Evolutionary conservation across 37 sponge, comb jelly and placozoan species (phyloP), one percentile per base, ranked within the genome.

Genomic region (Ephydatia muelleri): DNA sequence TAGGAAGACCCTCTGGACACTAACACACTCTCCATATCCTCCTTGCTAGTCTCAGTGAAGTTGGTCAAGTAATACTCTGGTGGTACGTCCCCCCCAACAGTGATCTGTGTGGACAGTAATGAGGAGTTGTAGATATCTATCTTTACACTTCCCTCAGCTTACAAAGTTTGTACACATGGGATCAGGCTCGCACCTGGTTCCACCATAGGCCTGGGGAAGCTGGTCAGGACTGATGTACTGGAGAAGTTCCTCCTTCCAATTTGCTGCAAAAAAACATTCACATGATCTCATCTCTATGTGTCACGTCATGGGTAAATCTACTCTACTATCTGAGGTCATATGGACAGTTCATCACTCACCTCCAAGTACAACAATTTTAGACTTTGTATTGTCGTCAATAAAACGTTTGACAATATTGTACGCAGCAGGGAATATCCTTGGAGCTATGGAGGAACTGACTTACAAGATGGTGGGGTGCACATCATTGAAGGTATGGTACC

Each of bases 161-260:
- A 91, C 83, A 79, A 84, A 80, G 36, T 83, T 65, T 19, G 83
- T 72, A 75, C 92, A 92, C 67, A 73, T 12, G 3, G 89, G 82
- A 78, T 93, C 93, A 38, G 93, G 91, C 70, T 93, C 93, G 13
- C 83, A 67, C 72, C 89, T 82, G 64, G 74, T 92, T 6, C 93
- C 93, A 43, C 93, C 93, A 49, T 92, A 92, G 2, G 66, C 67
- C 5, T 73, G 71, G 28, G 93, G 93, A 11, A 92, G 82, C 66
- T 88, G 80, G 70, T 92, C 89, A 39, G 93, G 90, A 85, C 73
- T 74, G 66, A 92, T 88, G 76, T 83, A 88, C 79, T 92, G 85
- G 70, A 79, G 86, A 1, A 92, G 72, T 40, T 84, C 83, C 33
- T 92, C 89, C 65, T 88, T 36, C 86, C 86, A 92, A 65, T 88